Evolutionary conservation across 2,888 invertebrate genomes (phyloP).

Genomic region (Drosophila fulvimacula): DNA sequence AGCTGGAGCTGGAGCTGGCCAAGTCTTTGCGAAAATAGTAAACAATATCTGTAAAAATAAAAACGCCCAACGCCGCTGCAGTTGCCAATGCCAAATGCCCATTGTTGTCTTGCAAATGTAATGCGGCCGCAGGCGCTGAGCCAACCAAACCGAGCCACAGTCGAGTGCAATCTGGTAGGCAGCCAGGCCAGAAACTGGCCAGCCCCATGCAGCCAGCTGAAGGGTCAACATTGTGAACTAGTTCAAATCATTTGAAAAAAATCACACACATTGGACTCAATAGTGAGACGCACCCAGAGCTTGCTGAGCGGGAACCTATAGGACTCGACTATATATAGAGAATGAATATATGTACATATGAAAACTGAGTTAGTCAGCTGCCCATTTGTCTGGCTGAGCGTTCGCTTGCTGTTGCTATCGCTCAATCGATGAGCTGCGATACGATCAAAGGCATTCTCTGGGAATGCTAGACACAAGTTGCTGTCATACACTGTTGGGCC

Average conservation of each 20-base stretch:
- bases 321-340: neutral
- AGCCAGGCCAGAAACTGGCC: conserved; percentile 29
- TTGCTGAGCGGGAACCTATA: no score
- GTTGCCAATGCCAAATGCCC: conserved; percentile 70
- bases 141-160: conserved; percentile 33
- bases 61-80: conserved; percentile 82
- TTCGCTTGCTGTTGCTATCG: conserved; percentile 28
- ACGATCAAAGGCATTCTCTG: conserved; percentile 67
- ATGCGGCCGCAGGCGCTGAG: conserved; percentile 60
- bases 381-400: neutral
- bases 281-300: conserved; percentile 15
- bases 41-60: conserved; percentile 84
- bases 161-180: conserved; percentile 53
- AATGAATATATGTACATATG: neutral
- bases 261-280: conserved; percentile 4
- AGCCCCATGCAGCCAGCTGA: conserved; percentile 7
- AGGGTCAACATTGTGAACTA: conserved; percentile 43
- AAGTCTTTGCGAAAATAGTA: conserved; percentile 52
- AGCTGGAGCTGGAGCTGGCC: conserved; percentile 17
- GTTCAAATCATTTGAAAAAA: conserved; percentile 52
- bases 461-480: conserved; percentile 67
- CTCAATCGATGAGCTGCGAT: conserved; percentile 52
- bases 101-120: conserved; percentile 78
- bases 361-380: neutral
- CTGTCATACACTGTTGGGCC: conserved; percentile 52